Conservation (phyloP, 1,140 invertebrate genomes). For the Tenebrio molitor region DNA sequence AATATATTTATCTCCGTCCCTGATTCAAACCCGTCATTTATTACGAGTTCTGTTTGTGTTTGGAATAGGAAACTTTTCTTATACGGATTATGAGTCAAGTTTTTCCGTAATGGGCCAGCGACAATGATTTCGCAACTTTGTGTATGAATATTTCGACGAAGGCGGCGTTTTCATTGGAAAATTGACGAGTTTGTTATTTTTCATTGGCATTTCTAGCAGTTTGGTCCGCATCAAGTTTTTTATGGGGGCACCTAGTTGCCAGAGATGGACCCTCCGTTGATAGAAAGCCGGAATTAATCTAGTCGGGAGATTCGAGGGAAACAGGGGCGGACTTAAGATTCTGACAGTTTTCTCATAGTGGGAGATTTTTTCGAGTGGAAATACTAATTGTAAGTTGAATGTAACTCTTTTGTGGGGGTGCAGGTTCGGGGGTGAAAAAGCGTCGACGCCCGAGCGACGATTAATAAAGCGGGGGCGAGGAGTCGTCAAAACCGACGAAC, state of each 20-base stretch:
- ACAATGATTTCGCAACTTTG: conserved; percentile 57
- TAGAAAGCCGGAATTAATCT: no score
- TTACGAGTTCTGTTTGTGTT: conserved; percentile 54
- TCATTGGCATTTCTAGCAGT: background rate
- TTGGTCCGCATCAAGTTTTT: no score
- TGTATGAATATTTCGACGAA: conserved; percentile 53
- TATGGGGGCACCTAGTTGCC: no score
- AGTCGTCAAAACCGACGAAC: conserved; percentile 59
- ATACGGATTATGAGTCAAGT: conserved; percentile 56
- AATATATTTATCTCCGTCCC: conserved; percentile 9
- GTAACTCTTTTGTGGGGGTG: no score
- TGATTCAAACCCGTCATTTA: conserved; percentile 27
- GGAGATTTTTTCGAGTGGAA: no score
- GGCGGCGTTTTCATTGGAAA: background rate
- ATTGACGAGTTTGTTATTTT: background rate
- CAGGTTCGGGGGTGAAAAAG: no score
- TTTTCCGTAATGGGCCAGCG: conserved; percentile 52
- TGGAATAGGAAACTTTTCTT: conserved; percentile 56
- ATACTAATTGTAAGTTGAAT: no score
- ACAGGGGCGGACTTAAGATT: no score
- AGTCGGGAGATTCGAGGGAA: no score
- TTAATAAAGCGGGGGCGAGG: conserved; percentile 20
- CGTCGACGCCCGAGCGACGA: background rate
- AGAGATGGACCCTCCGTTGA: no score
- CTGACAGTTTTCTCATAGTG: no score